Conservation (phyloP, 2,888 invertebrate species). For the Synergus laeviventris region DNA sequence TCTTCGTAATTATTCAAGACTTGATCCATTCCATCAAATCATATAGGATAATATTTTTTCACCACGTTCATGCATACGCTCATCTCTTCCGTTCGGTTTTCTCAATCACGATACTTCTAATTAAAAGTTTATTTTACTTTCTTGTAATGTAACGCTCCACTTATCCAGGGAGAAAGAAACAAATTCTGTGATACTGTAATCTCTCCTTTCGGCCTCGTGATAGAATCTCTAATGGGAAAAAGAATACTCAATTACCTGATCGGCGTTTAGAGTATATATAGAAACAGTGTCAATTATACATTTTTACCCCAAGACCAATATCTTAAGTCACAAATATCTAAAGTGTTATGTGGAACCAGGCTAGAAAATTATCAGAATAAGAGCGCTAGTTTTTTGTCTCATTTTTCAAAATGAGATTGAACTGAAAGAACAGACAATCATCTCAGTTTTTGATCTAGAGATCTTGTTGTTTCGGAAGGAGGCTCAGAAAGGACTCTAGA, state of each 20-base stretch:
- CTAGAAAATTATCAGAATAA: conserved; percentile 8
- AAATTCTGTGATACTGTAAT: conserved; percentile 59
- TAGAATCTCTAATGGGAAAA: conserved; percentile 38
- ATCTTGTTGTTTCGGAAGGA: no score
- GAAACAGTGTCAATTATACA: conserved; percentile 39
- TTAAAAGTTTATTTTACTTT: neutral
- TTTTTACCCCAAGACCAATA: conserved; percentile 24
- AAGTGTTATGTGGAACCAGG: conserved; percentile 15
- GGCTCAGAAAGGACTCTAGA: no score
- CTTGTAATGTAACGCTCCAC: conserved; percentile 26
- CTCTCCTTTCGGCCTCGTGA: conserved; percentile 51
- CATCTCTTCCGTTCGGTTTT: conserved; percentile 12
- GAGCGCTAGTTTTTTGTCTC: neutral
- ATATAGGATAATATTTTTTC: conserved; percentile 3
- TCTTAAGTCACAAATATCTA: neutral
- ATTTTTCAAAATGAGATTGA: neutral
- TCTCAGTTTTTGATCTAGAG: no score
- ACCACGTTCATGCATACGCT: neutral
- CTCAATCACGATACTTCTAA: conserved; percentile 9
- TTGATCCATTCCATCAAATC: conserved; percentile 14
- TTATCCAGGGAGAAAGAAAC: conserved; percentile 44
- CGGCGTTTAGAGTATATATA: conserved; percentile 18
- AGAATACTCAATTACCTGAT: conserved; percentile 48
- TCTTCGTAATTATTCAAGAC: conserved; percentile 15
- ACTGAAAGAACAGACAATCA: no score